Evolutionary conservation across 1,140 invertebrate genomes (phyloP).

Genomic region (Papilio glaucus): DNA sequence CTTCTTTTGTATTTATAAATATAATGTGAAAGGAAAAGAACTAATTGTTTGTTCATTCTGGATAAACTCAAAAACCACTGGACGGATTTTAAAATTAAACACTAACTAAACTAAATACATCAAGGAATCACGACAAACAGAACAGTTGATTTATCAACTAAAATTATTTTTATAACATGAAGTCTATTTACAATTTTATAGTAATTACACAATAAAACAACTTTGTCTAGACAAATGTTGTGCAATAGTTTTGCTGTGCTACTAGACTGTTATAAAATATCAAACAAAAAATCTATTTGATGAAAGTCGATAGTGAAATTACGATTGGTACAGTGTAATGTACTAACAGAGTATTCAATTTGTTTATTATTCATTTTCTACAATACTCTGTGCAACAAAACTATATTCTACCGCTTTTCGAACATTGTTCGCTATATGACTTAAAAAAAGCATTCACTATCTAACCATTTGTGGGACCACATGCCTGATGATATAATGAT

Average conservation of each 20-base stretch:
- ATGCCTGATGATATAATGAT: too few relatives aligned
- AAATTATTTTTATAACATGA: not conserved
- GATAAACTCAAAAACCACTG: too few relatives aligned
- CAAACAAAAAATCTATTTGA: slow-evolving; percentile 39
- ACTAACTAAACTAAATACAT: too few relatives aligned
- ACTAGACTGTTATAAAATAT: not conserved
- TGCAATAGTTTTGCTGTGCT: slow-evolving; percentile 29
- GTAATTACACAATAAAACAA: slow-evolving; percentile 24
- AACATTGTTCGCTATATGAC: too few relatives aligned
- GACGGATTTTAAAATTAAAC: too few relatives aligned
- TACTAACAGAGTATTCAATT: not conserved
- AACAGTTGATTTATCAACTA: not conserved
- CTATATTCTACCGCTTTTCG: not conserved
- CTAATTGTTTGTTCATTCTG: too few relatives aligned
- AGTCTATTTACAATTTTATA: not conserved
- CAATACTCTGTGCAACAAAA: not conserved
- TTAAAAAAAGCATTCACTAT: too few relatives aligned
- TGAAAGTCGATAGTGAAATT: slow-evolving; percentile 40
- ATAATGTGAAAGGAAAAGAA: too few relatives aligned
- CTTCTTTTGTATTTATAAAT: too few relatives aligned
- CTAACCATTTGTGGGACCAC: too few relatives aligned
- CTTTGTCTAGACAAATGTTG: slow-evolving; percentile 24
- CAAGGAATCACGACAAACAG: not conserved
- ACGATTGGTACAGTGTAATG: not conserved
- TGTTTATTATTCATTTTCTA: not conserved